Percentiles rank a stretch among this genome's conserved stretches.
phyloP scores from a whole-genome alignment of 2,797 vertebrate genomes.

The Centropyge bicolor region DNA sequence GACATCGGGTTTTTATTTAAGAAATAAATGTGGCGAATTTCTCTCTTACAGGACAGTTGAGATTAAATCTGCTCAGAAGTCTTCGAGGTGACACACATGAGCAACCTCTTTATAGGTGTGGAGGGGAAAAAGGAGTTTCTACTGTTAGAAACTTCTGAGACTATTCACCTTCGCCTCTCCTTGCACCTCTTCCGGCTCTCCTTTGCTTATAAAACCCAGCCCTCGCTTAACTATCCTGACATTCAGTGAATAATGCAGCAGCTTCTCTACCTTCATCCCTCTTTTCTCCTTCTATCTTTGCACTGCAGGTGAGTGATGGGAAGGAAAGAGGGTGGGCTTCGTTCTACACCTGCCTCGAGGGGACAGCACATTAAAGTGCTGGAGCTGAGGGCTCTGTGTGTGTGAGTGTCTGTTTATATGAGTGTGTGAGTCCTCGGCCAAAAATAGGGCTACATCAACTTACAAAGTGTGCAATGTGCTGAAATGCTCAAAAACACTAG shows the following conservation, averaged over 20 bases:
- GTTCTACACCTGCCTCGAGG: slow-evolving; percentile 72
- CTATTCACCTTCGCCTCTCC: slow-evolving; percentile 68
- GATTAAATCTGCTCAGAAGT: too few species aligned
- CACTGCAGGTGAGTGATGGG: slow-evolving; percentile 69
- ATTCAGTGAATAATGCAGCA: slow-evolving; percentile 82
- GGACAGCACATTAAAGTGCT: slow-evolving; percentile 64
- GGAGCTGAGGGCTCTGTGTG: slow-evolving; percentile 39
- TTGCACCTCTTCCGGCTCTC: slow-evolving; percentile 57
- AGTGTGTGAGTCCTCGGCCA: slow-evolving; percentile 21
- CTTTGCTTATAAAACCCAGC: slow-evolving; percentile 56
- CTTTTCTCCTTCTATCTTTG: slow-evolving; percentile 62
- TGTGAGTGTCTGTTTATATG: not conserved
- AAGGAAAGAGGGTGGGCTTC: slow-evolving; percentile 63
- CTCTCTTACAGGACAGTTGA: too few species aligned
- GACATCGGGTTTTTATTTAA: too few species aligned
- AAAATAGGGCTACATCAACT: slow-evolving; percentile 71
- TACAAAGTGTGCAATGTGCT: slow-evolving; percentile 70
- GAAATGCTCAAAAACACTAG: slow-evolving; percentile 65
- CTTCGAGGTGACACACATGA: too few species aligned
- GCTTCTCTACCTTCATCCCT: slow-evolving; percentile 66
- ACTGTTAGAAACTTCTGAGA: slow-evolving; percentile 72
- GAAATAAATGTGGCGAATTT: too few species aligned
- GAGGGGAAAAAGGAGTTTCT: slow-evolving; percentile 25
- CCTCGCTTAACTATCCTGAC: slow-evolving; percentile 76
- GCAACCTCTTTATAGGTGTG: not conserved